Evolutionary conservation across 2,797 vertebrate species (phyloP), one percentile per base, ranked within the genome.

Genomic region (Syngnathus rostellatus): DNA sequence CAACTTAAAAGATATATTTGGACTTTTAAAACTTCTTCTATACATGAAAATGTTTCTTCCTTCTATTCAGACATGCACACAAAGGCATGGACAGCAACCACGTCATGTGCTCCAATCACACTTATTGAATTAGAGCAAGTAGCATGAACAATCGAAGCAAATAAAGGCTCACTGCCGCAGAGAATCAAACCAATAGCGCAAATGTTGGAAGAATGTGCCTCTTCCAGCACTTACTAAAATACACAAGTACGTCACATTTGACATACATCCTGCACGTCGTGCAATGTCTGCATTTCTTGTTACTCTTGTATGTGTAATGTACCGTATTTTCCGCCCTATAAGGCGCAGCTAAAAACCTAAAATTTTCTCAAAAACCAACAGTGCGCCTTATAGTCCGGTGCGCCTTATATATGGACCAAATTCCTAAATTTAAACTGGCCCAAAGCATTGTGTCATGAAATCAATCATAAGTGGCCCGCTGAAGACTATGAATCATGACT

Each of bases 31-130:
- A 25, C 46, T 7, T 17, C 46, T 19, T 17, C 31, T 31, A 31
- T 31, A 31, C 31, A 31, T 31, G 31, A 3, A 31, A 31, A 31
- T 31, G 31, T 31, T 31, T 31, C 3, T 31, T 31, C 31, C 31
- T 31, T 31, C 31, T 57, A 70, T 31, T 70, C 21, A 57, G 37
- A 67, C 59, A 65, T 51, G 0, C 64, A 66, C 60, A 63, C 23
- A 72, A 17, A 62, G 45, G 59, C 21, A 58, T 40, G 60, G 63
- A 39, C 63, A 57, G 60, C 25, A 58, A 57, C 63, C 11, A 40
- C n/a, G 68, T 84, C 84, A 87, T 81, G 81, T 78, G 83, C 61
- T 79, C 57, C 68, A 68, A 62, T 82, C 74, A 78, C 59, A 74
- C 66, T 72, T 64, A 76, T 68, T 79, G 62, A 77, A 83, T 85